phyloP scores from a whole-genome alignment of 2,797 vertebrate genomes.

The Poecilia picta region DNA sequence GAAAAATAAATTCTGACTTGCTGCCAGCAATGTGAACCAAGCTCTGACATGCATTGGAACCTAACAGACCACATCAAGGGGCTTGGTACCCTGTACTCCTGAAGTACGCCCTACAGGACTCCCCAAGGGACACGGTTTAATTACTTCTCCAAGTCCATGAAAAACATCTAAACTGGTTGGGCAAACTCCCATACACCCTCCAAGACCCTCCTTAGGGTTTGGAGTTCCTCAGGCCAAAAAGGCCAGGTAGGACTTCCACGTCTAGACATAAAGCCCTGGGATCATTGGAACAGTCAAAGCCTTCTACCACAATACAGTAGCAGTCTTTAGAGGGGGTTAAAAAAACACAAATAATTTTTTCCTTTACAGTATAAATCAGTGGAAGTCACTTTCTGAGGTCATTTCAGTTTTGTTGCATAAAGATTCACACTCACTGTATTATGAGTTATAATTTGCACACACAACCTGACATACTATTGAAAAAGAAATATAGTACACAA shows the following conservation, averaged over 20 bases:
- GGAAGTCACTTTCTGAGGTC: conserved; percentile 39
- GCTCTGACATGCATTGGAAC: not conserved
- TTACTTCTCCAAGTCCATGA: not conserved
- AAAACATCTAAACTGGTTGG: not conserved
- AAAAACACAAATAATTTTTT: conserved; percentile 36
- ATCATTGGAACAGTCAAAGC: not conserved
- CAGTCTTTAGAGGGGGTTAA: not conserved
- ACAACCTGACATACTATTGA: conserved; percentile 15
- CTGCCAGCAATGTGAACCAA: not conserved
- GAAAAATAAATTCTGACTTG: not conserved
- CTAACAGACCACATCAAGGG: not conserved
- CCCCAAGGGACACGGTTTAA: not conserved
- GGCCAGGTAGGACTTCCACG: too few relatives aligned
- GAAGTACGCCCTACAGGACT: not conserved
- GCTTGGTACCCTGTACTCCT: not conserved
- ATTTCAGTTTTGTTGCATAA: conserved; percentile 40
- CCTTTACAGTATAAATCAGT: conserved; percentile 47
- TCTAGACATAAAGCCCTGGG: not conserved
- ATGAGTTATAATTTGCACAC: conserved; percentile 11
- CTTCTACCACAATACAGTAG: not conserved
- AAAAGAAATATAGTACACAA: conserved; percentile 54
- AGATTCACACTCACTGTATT: conserved; percentile 38
- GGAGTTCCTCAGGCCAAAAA: too few relatives aligned
- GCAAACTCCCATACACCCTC: not conserved
- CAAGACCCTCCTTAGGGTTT: too few relatives aligned